These are phyloP conservation scores for Aleiodes leptofemur DNA, from an alignment of 2,888 invertebrate genomes.

Conservation along the genomic window DNA sequence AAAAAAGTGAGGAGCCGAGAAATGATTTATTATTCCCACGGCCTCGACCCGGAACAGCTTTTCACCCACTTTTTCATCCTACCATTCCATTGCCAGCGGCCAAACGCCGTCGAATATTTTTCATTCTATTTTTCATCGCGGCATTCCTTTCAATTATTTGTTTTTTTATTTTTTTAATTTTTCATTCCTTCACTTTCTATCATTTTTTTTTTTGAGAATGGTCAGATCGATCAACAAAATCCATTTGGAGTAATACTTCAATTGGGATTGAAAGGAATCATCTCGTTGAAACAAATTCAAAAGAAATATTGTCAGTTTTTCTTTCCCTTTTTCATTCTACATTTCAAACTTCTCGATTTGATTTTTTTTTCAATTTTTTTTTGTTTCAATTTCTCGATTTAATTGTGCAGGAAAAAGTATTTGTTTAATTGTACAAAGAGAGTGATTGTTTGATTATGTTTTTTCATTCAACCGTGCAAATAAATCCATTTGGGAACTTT, in stretches of 20 bases:
- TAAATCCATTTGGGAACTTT: too few species aligned
- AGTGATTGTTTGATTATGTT: too few species aligned
- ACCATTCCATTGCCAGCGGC: background rate
- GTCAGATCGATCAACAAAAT: constrained; percentile 20
- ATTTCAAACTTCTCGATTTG: background rate
- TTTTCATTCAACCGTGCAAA: too few species aligned
- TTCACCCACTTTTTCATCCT: constrained; percentile 46
- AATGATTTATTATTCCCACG: constrained; percentile 49
- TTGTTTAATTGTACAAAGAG: too few species aligned
- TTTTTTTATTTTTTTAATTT: constrained; percentile 14
- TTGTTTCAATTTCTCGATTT: background rate
- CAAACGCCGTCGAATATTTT: constrained; percentile 39
- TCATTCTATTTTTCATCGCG: constrained; percentile 43
- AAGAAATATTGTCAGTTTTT: background rate
- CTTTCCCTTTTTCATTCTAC: background rate
- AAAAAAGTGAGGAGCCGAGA: constrained; percentile 39
- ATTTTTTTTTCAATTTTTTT: too few species aligned
- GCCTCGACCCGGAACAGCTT: constrained; percentile 49
- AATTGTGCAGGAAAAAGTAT: too few species aligned
- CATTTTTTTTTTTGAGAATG: constrained; percentile 2
- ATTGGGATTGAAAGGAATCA: background rate
- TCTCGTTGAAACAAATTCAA: background rate
- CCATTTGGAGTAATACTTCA: constrained; percentile 25
- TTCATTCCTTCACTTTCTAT: background rate
- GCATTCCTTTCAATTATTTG: constrained; percentile 44